Percentiles rank a stretch among this genome's conserved stretches.
phyloP scores from a whole-genome alignment of 2,888 invertebrate species.

The Formica aserva region DNA sequence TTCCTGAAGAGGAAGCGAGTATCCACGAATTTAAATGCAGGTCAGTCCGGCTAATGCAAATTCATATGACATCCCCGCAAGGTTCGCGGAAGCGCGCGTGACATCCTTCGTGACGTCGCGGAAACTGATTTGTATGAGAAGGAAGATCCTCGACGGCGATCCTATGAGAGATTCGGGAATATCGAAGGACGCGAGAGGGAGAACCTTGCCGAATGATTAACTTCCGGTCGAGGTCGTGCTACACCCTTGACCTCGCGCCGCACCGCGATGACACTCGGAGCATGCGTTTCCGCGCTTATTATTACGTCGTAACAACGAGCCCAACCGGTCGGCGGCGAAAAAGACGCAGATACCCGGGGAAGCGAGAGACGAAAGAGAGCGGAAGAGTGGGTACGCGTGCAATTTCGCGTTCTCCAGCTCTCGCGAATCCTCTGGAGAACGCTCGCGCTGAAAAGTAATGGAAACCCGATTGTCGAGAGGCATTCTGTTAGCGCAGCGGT shows the following conservation, averaged over 20 bases:
- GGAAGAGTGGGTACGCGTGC: neutral
- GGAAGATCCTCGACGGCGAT: neutral
- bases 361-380: neutral
- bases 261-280: constrained; percentile 17
- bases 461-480: constrained; percentile 49
- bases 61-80: constrained; percentile 25
- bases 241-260: constrained; percentile 62
- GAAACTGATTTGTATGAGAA: constrained; percentile 9
- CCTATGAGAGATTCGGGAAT: constrained; percentile 15
- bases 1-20: neutral
- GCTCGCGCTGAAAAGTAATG: neutral
- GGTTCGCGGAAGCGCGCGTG: constrained; percentile 7
- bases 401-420: constrained; percentile 39
- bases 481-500: constrained; percentile 3
- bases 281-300: constrained; percentile 10
- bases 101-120: constrained; percentile 22
- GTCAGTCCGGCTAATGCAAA: constrained; percentile 10
- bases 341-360: neutral
- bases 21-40: constrained; percentile 12
- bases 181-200: constrained; percentile 25
- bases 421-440: constrained; percentile 41
- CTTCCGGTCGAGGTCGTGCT: constrained; percentile 51
- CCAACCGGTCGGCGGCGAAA: neutral
- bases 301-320: neutral
- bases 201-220: constrained; percentile 49